Evolutionary conservation across 2,113 vertebrate species (phyloP), one percentile per base, ranked within the genome.

Genomic region (Zingel zingel): DNA sequence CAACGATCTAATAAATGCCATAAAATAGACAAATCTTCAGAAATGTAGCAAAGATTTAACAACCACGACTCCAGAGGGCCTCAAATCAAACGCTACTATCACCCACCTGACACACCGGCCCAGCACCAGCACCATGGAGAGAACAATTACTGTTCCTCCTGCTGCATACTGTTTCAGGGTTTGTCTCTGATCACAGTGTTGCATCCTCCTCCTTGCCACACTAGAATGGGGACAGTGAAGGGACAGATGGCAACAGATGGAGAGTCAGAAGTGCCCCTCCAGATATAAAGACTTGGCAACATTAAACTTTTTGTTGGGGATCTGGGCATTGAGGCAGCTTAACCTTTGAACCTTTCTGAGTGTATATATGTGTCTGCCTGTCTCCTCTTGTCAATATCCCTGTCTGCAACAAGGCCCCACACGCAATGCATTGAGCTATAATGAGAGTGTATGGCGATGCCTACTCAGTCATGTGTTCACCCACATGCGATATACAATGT

Each of bases 211-310:
- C 69, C 77, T 77, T 88, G 86, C 81, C 82, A 56, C 78, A 69
- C 70, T 56, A 86, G 90, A 94, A 93, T 82, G 85, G 81, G 93
- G 89, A 92, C 93, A 92, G 88, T 25, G 81, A 80, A 59, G 81
- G 86, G 81, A 88, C 94, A 95, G 93, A 95, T 95, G 94, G 95
- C 92, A 90, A 82, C 95, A 95, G 94, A 95, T 95, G 94, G 95
- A 93, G 90, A 90, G 85, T 94, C 92, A 91, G 82, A 92, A 91
- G 87, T 74, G 81, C 86, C 93, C 94, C 94, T 94, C 90, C 88
- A 93, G 95, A 92, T 90, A 93, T 77, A 51, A 86, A 75, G 72
- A 91, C 89, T 94, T 95, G 94, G 94, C 94, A 90, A 67, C 54
- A 43, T 51, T 78, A 74, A 86, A 86, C 50, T 91, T 93, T 89